Base-by-base conservation (phyloP, 2,113 vertebrate species). In the Rhinopomastus cyanomelas region DNA sequence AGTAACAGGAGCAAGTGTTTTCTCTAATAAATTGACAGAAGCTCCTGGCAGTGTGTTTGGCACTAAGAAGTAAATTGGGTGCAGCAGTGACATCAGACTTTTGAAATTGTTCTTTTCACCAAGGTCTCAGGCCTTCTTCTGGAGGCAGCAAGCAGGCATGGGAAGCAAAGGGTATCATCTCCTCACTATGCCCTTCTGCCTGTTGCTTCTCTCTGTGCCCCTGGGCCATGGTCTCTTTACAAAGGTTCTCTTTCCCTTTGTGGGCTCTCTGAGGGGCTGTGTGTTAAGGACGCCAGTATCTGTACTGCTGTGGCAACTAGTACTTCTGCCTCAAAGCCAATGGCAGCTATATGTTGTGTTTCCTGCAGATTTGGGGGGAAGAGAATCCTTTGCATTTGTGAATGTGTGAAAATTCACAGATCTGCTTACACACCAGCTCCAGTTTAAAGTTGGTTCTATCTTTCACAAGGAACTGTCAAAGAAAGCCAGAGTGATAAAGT, bases 191-290 rank as follows among this genome's bases (percentile, higher is more conserved):
- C 34, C 34, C 14, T 4, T 57, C n/a, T 36, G 29, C 37, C 53
- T 42, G 22, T 29, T 16, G 7, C 60, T 44, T 62, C 13, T 59
- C 20, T 29, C 34, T 16, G 30, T 52, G 9, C 21, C 42, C 16
- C 16, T 1, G 1, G 25, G 62, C 5, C 4, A 9, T 3, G 7
- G 3, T 23, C 74, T 36, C 29, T 75, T 36, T 57, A 29, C 55
- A 21, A 19, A 23, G 57, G 2, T 46, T 4, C 37, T 9, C 4
- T 4, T 39, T 39, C 46, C 25, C 30, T 29, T 20, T 8, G 1
- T 2, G 36, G 42, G 5, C 26, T 52, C n/a, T 36, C 53, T 5
- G 8, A 49, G 16, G 46, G 34, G 15, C 19, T 0, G 0, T 21
- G 34, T 56, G n/a, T 27, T 37, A 36, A 8, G 56, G 49, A 2